A percentile compares a stretch with the other conserved stretches of the same genome.
Evolutionary conservation across 2,113 vertebrate genomes (phyloP).

Genomic region (Hystrix cristata): DNA sequence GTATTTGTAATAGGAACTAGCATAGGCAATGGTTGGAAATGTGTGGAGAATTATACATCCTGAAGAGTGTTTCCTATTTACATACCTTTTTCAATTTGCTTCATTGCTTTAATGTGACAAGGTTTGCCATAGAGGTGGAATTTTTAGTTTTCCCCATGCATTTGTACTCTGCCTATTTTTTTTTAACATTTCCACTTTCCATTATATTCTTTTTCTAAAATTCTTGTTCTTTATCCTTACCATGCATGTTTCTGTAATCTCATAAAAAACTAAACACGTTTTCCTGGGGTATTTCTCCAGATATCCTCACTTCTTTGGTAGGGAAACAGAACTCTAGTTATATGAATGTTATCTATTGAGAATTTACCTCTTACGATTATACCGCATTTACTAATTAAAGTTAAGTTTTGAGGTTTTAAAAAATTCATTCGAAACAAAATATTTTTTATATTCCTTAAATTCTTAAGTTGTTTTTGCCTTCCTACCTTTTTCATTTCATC

Average conservation of each 20-base stretch:
- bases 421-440: slow-evolving; percentile 49
- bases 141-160: slow-evolving; percentile 46
- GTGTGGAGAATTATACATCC: neutral
- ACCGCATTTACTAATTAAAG: slow-evolving; percentile 64
- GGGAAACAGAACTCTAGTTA: slow-evolving; percentile 41
- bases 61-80: neutral
- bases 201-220: slow-evolving; percentile 69
- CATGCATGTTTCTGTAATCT: slow-evolving; percentile 53
- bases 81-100: neutral
- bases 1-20: neutral
- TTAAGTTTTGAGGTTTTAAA: slow-evolving; percentile 61
- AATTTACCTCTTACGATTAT: slow-evolving; percentile 26
- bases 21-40: neutral
- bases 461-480: slow-evolving; percentile 34
- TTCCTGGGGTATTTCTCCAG: slow-evolving; percentile 60
- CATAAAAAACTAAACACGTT: slow-evolving; percentile 61
- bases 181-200: slow-evolving; percentile 61
- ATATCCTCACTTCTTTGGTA: slow-evolving; percentile 53
- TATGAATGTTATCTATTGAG: slow-evolving; percentile 62
- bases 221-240: slow-evolving; percentile 69
- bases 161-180: slow-evolving; percentile 40
- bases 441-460: slow-evolving; percentile 47
- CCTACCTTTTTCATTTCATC: slow-evolving; percentile 35
- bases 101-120: slow-evolving; percentile 21
- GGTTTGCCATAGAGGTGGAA: slow-evolving; percentile 10